Base-by-base conservation (phyloP, 2,797 vertebrate genomes). In the Anas capensis region DNA sequence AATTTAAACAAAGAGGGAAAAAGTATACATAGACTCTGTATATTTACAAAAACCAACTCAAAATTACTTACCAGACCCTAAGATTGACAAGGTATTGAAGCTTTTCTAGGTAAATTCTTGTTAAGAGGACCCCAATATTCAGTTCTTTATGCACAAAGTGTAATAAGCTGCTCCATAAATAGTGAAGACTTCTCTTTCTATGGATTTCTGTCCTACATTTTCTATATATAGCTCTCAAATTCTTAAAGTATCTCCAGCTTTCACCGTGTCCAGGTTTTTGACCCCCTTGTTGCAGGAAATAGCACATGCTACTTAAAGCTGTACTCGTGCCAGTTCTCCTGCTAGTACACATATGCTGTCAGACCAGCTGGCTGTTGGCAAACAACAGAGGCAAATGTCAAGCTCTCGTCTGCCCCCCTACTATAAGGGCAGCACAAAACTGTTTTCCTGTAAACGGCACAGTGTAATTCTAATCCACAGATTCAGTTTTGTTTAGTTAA, bases 361-460 rank as follows among this genome's bases (percentile, higher is more conserved):
- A 56, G 76, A 53, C 76, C 85, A 93, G 76, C 72, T 95, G 95
- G 69, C 82, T 81, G 31, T 19, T 91, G 93, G 91, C 93, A 93
- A 83, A 65, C 53, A 81, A 69, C 61, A 78, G 57, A 93, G 82
- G 71, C 38, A 91, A 96, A 95, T 88, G 79, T 51, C 85, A 88
- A 12, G 26, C 72, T 93, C 70, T 80, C 66, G 19, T 56, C 71
- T 79, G 42, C 81, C 72, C 65, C 65, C 29, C 42, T 79, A 1
- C 57, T 36, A 19, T 9, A 24, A 89, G 36, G 40, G 21, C 68
- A 85, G 49, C 57, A 75, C 51, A 46, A 54, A 84, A 46, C 62
- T 62, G 2, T 51, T 88, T 23, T 24, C 49, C 31, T 38, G 12
- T 36, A 12, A 90, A 38, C n/a, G 64, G 48, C n/a, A 23, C 48